Conservation (phyloP, 2,113 vertebrate genomes). For the Plotosus lineatus region DNA sequence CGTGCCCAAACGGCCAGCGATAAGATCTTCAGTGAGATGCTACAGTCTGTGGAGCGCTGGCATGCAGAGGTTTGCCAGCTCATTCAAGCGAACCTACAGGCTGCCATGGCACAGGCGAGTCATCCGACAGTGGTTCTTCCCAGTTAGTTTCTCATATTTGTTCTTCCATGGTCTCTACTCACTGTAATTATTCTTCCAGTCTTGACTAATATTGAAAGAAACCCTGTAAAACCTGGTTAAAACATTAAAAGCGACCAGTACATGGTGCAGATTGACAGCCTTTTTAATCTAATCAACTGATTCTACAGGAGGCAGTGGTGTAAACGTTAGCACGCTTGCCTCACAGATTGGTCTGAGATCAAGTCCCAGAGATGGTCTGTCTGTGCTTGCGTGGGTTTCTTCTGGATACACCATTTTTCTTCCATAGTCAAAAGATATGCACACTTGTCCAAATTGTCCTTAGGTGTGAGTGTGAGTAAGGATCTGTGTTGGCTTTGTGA, state of each 20-base stretch:
- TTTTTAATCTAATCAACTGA: background rate
- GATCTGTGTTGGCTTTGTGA: too few species aligned
- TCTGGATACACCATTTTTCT: too few species aligned
- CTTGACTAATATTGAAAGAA: background rate
- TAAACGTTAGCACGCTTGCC: too few species aligned
- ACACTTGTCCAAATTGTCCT: too few species aligned
- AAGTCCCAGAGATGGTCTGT: too few species aligned
- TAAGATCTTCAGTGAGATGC: conserved; percentile 76
- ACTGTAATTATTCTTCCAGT: background rate
- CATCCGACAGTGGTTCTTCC: too few species aligned
- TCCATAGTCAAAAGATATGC: too few species aligned
- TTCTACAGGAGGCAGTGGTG: too few species aligned
- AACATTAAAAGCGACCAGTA: background rate
- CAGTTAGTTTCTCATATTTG: background rate
- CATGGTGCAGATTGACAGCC: background rate
- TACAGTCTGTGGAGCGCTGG: conserved; percentile 75
- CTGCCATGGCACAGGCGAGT: conserved; percentile 66
- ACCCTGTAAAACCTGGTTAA: background rate
- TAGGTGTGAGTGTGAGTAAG: too few species aligned
- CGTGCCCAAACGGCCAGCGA: conserved; percentile 71
- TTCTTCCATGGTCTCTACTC: background rate
- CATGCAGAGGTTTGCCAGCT: conserved; percentile 73
- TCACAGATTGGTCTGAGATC: too few species aligned
- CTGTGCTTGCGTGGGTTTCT: too few species aligned
- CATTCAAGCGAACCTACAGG: conserved; percentile 73